These are phyloP conservation scores for Calyptomena viridis DNA, from an alignment of 2,113 vertebrate genomes.

Conservation along the genomic window DNA sequence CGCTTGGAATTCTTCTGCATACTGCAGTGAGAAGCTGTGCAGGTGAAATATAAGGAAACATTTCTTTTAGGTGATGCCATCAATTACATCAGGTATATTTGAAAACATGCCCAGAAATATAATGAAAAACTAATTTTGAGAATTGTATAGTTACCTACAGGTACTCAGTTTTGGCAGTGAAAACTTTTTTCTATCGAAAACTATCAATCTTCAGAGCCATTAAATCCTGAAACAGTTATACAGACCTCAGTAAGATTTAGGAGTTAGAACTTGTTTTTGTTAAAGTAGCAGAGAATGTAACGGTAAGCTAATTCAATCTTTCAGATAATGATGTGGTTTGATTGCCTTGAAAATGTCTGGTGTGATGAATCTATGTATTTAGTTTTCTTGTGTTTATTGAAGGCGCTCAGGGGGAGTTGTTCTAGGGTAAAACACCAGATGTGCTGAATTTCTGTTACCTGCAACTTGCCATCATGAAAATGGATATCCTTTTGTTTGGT, in stretches of 20 bases:
- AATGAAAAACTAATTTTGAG: not conserved
- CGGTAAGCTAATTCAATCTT: not conserved
- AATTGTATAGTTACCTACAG: not conserved
- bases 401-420: not conserved
- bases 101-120: not conserved
- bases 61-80: not conserved
- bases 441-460: not conserved
- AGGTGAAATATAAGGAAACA: not conserved
- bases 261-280: not conserved
- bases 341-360: not conserved
- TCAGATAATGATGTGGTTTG: not conserved
- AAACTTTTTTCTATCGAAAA: not conserved
- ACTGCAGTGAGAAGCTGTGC: not conserved
- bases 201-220: not conserved
- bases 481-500: not conserved
- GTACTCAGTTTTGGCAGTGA: not conserved
- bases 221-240: not conserved
- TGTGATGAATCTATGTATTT: not conserved
- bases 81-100: not conserved
- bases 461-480: not conserved
- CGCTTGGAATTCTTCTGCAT: not conserved
- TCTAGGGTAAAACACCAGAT: not conserved
- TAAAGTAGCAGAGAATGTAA: not conserved
- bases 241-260: not conserved
- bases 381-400: not conserved